Evolutionary conservation across 1,140 invertebrate species (phyloP).

Genomic region (Chironomus tepperi): DNA sequence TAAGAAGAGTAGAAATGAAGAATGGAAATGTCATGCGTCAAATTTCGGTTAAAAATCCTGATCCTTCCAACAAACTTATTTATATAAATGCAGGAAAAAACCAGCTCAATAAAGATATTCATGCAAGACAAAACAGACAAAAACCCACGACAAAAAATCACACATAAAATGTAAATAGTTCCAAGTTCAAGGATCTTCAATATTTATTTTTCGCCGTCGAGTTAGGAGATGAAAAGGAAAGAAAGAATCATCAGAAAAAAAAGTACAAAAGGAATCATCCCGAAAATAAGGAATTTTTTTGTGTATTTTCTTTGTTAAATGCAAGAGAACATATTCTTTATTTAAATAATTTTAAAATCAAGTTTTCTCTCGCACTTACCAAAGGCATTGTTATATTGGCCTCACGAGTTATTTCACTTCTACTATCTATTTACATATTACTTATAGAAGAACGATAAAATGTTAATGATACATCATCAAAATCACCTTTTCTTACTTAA

Average conservation of each 20-base stretch:
- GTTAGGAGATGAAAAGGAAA: neutral
- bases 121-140: neutral
- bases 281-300: neutral
- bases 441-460: neutral
- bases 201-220: constrained; percentile 7
- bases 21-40: too few species aligned
- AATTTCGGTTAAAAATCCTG: too few species aligned
- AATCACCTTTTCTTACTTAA: neutral
- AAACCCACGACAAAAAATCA: neutral
- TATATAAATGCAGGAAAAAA: too few species aligned
- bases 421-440: neutral
- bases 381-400: neutral
- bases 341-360: too few species aligned
- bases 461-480: constrained; percentile 14
- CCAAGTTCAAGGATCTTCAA: constrained; percentile 12
- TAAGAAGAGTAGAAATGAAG: too few species aligned
- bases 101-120: too few species aligned
- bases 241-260: neutral
- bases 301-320: neutral
- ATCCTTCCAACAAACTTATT: too few species aligned
- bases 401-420: neutral
- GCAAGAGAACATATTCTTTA: too few species aligned
- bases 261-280: neutral
- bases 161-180: constrained; percentile 14
- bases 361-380: too few species aligned